These are phyloP conservation scores for Hesperophylax magnus DNA, from an alignment of 1,140 invertebrate species.

Conservation along the genomic window DNA sequence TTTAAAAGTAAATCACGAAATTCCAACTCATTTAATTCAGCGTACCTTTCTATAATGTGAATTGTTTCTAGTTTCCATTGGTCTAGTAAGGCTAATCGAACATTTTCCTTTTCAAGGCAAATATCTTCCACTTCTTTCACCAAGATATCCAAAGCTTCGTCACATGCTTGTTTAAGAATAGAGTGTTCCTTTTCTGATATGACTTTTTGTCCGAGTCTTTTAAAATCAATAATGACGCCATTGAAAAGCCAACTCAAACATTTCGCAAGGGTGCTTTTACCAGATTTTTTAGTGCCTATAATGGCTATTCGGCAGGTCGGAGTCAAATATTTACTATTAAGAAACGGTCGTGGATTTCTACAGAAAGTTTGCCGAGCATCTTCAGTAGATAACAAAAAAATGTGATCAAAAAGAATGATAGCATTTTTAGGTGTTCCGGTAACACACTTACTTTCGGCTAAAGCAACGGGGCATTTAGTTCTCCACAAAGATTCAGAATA, in stretches of 20 bases:
- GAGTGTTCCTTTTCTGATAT: conserved; percentile 5
- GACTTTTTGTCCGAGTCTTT: not conserved
- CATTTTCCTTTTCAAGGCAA: conserved; percentile 61
- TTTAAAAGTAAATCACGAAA: not conserved
- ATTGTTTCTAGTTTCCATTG: conserved; percentile 31
- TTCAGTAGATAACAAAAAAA: conserved; percentile 71
- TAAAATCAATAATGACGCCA: conserved; percentile 60
- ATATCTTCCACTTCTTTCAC: conserved; percentile 61
- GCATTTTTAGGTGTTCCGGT: conserved; percentile 68
- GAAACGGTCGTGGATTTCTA: conserved; percentile 73
- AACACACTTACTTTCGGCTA: conserved; percentile 66
- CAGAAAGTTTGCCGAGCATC: conserved; percentile 67
- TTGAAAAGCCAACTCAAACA: conserved; percentile 61
- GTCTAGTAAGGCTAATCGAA: conserved; percentile 61
- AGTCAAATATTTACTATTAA: conserved; percentile 63
- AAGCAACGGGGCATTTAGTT: conserved; percentile 73
- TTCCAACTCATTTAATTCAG: conserved; percentile 1
- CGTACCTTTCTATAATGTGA: not conserved
- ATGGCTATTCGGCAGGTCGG: conserved; percentile 65
- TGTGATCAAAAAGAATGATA: conserved; percentile 72
- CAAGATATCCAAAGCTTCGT: conserved; percentile 64
- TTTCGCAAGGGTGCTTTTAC: conserved; percentile 62
- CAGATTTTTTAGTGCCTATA: conserved; percentile 64
- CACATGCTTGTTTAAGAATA: conserved; percentile 61
- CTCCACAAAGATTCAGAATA: conserved; percentile 68